These are phyloP conservation scores for Nomada goodeniana DNA, from an alignment of 2,888 invertebrate genomes.

Conservation along the genomic window DNA sequence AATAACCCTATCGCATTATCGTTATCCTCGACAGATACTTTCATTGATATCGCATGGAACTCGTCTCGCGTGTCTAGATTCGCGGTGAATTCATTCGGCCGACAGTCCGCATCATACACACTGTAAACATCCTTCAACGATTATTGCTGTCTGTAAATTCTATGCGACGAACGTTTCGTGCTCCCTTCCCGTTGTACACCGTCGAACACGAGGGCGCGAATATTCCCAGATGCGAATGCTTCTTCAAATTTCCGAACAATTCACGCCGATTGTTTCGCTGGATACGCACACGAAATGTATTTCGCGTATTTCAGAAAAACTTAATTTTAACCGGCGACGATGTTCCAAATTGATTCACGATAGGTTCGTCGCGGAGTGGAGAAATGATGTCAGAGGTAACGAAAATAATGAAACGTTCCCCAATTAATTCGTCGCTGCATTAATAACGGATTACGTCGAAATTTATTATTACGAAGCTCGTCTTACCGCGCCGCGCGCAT, in stretches of 20 bases:
- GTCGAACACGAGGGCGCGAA: constrained; percentile 8
- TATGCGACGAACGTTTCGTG: constrained; percentile 16
- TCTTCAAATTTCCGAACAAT: not conserved
- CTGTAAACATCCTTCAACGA: constrained; percentile 38
- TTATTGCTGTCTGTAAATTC: constrained; percentile 37
- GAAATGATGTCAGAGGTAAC: no score
- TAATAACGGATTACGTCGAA: no score
- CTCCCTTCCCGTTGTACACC: constrained; percentile 1
- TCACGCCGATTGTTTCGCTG: no score
- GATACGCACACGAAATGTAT: not conserved
- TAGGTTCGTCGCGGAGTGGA: no score
- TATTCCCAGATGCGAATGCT: not conserved
- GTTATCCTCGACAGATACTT: constrained; percentile 69
- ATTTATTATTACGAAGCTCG: no score
- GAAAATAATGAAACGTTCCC: no score
- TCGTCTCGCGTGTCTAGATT: constrained; percentile 31
- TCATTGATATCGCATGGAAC: constrained; percentile 59
- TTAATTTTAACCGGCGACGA: not conserved
- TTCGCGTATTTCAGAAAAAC: not conserved
- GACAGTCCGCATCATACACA: constrained; percentile 5
- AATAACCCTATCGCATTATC: constrained; percentile 68
- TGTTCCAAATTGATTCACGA: no score
- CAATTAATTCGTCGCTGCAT: no score
- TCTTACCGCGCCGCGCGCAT: not conserved
- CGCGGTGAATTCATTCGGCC: constrained; percentile 14